Conservation (phyloP, 2,113 vertebrate genomes). For the Phycodurus eques region DNA sequence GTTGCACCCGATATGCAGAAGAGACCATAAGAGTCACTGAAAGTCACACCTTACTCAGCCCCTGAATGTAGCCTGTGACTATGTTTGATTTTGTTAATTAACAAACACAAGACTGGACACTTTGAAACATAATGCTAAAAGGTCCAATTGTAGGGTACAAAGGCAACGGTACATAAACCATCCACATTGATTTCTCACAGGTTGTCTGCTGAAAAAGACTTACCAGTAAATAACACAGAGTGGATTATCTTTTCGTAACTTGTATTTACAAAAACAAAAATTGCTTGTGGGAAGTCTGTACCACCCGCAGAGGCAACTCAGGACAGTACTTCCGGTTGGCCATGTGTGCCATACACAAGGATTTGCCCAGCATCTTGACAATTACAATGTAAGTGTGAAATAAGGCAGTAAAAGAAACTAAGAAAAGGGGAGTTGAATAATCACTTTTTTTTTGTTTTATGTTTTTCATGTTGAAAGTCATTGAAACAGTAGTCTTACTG, state of each 20-base stretch:
- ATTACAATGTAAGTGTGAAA: constrained; percentile 48
- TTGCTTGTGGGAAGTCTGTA: neutral
- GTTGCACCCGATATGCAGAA: no score
- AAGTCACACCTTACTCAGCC: no score
- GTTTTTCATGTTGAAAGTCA: constrained; percentile 33
- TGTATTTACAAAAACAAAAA: constrained; percentile 59
- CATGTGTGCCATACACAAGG: neutral
- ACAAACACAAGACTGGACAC: no score
- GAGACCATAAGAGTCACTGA: no score
- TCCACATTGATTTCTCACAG: no score
- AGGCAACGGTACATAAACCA: no score
- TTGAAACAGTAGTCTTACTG: constrained; percentile 22
- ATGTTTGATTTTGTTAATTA: no score
- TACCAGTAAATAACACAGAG: constrained; percentile 12
- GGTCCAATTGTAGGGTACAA: no score
- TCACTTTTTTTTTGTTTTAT: constrained; percentile 15
- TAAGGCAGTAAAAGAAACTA: constrained; percentile 10
- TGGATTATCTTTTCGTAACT: constrained; percentile 40
- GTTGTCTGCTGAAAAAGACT: neutral
- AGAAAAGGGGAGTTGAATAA: constrained; percentile 21
- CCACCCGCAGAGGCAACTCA: neutral
- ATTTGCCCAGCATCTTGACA: constrained; percentile 38
- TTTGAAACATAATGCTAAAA: no score
- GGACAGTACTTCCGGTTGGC: neutral
- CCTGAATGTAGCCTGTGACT: no score